These are phyloP conservation scores for human DNA, from an alignment of 2,113 vertebrate genomes.

Conservation along the genomic window DNA sequence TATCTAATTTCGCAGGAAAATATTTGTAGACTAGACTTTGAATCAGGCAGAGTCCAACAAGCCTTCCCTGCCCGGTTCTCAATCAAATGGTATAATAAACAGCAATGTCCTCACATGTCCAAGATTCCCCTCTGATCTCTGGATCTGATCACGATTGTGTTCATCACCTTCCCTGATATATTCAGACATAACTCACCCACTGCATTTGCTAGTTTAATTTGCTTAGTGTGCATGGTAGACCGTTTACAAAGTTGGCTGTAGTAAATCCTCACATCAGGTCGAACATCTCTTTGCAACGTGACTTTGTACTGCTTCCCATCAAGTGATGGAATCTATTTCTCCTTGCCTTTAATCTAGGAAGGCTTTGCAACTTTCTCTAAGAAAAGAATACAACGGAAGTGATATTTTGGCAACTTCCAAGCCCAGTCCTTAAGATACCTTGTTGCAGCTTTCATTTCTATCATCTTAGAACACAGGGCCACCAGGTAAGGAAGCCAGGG, in stretches of 20 bases:
- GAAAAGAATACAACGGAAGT: neutral
- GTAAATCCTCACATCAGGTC: neutral
- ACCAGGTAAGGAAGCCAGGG: neutral
- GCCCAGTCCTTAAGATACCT: neutral
- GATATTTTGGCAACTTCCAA: neutral
- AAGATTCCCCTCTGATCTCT: neutral
- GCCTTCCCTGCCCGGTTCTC: neutral
- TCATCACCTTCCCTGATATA: neutral
- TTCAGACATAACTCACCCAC: neutral
- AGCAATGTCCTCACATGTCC: neutral
- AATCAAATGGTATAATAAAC: neutral
- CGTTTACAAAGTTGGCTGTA: neutral
- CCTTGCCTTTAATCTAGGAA: neutral
- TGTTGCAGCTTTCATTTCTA: neutral
- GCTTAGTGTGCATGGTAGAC: neutral
- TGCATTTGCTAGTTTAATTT: neutral
- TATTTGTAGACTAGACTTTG: slow-evolving; percentile 44
- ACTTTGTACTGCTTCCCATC: neutral
- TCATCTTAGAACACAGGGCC: neutral
- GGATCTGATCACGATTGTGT: neutral
- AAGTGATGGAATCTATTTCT: neutral
- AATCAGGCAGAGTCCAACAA: slow-evolving; percentile 6
- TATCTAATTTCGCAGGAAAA: slow-evolving; percentile 61
- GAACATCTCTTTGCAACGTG: neutral
- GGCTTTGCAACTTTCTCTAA: neutral